Conservation (phyloP, 2,113 vertebrate species). For the Lepidothrix coronata region DNA sequence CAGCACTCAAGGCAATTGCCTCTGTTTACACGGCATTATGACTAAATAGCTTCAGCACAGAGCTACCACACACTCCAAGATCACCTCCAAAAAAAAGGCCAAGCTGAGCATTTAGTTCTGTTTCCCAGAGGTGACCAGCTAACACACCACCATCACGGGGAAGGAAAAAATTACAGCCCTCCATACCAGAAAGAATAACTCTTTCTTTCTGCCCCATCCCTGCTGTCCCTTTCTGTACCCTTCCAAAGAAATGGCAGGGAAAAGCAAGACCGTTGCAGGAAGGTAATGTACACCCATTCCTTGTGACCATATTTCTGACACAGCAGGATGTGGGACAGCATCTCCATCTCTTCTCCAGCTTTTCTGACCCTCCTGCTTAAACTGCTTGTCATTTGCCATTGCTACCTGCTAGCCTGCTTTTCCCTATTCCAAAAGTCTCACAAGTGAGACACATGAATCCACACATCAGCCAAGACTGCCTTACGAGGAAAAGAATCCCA, state of each 20-base stretch:
- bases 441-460: neutral
- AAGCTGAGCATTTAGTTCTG: neutral
- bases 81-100: neutral
- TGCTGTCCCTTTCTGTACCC: neutral
- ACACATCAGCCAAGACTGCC: neutral
- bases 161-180: neutral
- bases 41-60: neutral
- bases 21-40: neutral
- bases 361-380: neutral
- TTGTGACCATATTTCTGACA: neutral
- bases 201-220: neutral
- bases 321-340: neutral
- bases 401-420: neutral
- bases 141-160: neutral
- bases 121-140: neutral
- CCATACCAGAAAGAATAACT: neutral
- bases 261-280: neutral
- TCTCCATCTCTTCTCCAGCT: neutral
- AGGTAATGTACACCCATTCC: fast-evolving
- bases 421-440: neutral
- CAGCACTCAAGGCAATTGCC: neutral
- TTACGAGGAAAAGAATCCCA: neutral
- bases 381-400: neutral
- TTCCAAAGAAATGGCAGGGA: neutral
- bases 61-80: neutral